Conservation (phyloP, 2,113 vertebrate genomes). For the Macquaria australasica region DNA sequence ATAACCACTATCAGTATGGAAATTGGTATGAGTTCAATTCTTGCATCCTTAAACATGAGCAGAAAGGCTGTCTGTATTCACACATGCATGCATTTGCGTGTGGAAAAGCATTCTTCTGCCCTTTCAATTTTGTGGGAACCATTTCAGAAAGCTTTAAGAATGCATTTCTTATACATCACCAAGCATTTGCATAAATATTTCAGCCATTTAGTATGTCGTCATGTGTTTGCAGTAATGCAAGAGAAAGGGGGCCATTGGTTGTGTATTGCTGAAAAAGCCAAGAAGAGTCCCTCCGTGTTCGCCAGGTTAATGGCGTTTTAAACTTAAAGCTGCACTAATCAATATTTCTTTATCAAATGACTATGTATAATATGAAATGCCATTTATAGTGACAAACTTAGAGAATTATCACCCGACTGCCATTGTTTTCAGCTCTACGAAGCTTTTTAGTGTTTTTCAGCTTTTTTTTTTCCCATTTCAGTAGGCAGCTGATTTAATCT, state of each 20-base stretch:
- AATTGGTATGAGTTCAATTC: slow-evolving; percentile 20
- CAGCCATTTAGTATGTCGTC: not conserved
- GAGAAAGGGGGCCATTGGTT: not conserved
- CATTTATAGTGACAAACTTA: too few species aligned
- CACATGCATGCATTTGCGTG: not conserved
- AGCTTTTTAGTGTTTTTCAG: not conserved
- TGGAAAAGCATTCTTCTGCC: not conserved
- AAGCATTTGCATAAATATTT: slow-evolving; percentile 22
- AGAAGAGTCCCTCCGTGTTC: not conserved
- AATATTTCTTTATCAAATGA: not conserved
- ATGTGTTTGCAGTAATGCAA: not conserved
- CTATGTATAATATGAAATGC: too few species aligned
- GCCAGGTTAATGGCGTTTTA: not conserved
- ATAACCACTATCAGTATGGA: slow-evolving; percentile 31
- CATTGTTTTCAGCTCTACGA: too few species aligned
- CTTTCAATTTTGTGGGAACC: not conserved
- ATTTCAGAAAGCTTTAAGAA: not conserved
- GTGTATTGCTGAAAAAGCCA: not conserved
- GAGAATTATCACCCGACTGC: too few species aligned
- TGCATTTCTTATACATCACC: slow-evolving; percentile 6
- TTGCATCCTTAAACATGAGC: slow-evolving; percentile 20
- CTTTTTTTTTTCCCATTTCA: too few species aligned
- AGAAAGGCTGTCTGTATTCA: not conserved
- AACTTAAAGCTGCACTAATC: not conserved
- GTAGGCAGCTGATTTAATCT: not conserved